phyloP scores from a whole-genome alignment of 2,113 vertebrate genomes.

The Centropristis striata region DNA sequence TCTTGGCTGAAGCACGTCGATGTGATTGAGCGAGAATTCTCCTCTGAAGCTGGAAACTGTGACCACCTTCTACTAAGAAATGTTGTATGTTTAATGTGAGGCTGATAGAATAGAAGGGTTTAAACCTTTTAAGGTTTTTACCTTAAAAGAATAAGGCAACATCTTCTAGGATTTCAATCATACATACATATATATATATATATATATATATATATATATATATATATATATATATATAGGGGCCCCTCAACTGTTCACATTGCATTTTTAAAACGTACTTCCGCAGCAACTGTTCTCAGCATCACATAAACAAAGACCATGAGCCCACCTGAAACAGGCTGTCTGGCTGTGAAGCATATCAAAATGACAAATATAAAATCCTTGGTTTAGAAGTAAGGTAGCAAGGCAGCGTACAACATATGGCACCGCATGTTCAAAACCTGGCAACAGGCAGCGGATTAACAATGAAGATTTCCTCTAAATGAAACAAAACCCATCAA shows the following conservation, averaged over 20 bases:
- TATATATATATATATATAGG: too few species aligned
- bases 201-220: too few species aligned
- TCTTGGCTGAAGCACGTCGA: slow-evolving; percentile 35
- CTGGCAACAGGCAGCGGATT: slow-evolving; percentile 69
- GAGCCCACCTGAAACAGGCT: slow-evolving; percentile 42
- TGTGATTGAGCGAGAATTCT: slow-evolving; percentile 54
- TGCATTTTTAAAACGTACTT: slow-evolving; percentile 13
- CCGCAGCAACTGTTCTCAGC: slow-evolving; percentile 1
- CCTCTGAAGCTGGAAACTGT: slow-evolving; percentile 40
- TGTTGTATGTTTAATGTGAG: slow-evolving; percentile 36
- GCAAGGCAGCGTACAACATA: slow-evolving; percentile 63
- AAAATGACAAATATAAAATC: slow-evolving; percentile 70
- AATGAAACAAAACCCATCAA: slow-evolving; percentile 60
- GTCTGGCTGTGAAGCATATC: slow-evolving; percentile 47
- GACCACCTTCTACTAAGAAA: slow-evolving; percentile 17
- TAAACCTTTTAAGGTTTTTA: slow-evolving; percentile 3
- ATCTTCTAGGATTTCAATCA: not conserved
- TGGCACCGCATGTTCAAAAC: slow-evolving; percentile 64
- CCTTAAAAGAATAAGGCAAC: slow-evolving; percentile 5
- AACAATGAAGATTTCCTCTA: slow-evolving; percentile 68
- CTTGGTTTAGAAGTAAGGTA: slow-evolving; percentile 67
- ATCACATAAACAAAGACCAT: slow-evolving; percentile 29
- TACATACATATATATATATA: too few species aligned
- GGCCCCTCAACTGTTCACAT: not conserved
- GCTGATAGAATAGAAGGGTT: slow-evolving; percentile 2